Conservation (phyloP, 92 coral and sea anemone species). For the Pocillopora grandis region DNA sequence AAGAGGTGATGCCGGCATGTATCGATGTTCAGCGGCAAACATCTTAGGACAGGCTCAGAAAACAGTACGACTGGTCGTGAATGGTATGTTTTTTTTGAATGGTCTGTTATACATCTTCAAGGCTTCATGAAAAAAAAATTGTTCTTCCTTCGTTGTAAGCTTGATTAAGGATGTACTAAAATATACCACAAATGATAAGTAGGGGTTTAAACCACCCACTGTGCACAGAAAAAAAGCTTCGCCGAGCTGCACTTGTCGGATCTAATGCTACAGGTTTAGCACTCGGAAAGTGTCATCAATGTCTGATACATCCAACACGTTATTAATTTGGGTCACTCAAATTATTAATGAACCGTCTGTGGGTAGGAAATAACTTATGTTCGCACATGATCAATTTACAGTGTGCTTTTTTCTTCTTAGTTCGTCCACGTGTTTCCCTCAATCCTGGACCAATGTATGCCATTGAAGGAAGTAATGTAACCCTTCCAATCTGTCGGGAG, state of each 20-base stretch:
- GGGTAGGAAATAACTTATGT: background rate
- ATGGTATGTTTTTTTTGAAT: background rate
- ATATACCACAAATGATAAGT: too few relatives aligned
- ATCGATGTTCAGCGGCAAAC: background rate
- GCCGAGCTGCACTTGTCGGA: too few relatives aligned
- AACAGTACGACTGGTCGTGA: background rate
- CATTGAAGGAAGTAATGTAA: background rate
- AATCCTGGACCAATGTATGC: constrained; percentile 6
- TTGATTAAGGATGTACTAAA: too few relatives aligned
- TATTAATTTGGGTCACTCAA: too few relatives aligned
- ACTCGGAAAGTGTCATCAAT: too few relatives aligned
- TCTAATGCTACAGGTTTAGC: too few relatives aligned
- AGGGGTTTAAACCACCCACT: too few relatives aligned
- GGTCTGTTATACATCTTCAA: too few relatives aligned
- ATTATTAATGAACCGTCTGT: background rate
- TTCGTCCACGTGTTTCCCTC: background rate
- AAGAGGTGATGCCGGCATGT: background rate
- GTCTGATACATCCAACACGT: too few relatives aligned
- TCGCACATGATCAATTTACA: background rate
- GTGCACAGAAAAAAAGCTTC: too few relatives aligned
- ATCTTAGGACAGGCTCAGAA: constrained; percentile 2
- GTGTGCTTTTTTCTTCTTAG: background rate
- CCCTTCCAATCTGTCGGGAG: background rate
- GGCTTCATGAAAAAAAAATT: too few relatives aligned
- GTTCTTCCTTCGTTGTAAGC: too few relatives aligned